phyloP scores from a whole-genome alignment of 2,113 vertebrate species.

The Sigmodon hispidus region DNA sequence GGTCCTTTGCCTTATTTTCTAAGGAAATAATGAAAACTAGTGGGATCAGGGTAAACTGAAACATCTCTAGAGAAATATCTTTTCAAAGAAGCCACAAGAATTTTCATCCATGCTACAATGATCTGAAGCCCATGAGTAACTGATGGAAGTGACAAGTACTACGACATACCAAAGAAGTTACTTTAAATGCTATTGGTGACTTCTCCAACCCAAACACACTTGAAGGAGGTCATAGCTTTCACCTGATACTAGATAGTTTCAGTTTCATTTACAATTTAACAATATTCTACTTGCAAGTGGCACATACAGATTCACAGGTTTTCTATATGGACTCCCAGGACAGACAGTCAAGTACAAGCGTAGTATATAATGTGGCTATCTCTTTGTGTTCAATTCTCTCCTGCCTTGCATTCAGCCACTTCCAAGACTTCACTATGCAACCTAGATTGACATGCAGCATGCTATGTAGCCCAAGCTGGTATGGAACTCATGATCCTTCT shows the following conservation, averaged over 20 bases:
- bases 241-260: neutral
- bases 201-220: neutral
- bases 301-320: neutral
- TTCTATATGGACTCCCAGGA: neutral
- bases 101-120: neutral
- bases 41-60: neutral
- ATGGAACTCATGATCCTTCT: neutral
- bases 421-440: neutral
- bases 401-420: no score
- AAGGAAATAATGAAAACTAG: slow-evolving; percentile 33
- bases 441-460: neutral
- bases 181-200: neutral
- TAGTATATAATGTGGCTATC: neutral
- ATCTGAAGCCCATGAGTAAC: neutral
- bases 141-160: neutral
- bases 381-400: neutral
- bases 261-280: slow-evolving; percentile 10
- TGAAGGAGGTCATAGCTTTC: neutral
- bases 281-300: neutral
- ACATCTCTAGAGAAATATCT: neutral
- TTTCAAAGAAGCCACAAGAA: slow-evolving; percentile 3
- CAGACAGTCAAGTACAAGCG: neutral
- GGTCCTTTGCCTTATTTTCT: slow-evolving; percentile 2
- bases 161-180: neutral
- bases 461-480: neutral